phyloP scores from a whole-genome alignment of 2,113 vertebrate species.

The Trogon surrucura region DNA sequence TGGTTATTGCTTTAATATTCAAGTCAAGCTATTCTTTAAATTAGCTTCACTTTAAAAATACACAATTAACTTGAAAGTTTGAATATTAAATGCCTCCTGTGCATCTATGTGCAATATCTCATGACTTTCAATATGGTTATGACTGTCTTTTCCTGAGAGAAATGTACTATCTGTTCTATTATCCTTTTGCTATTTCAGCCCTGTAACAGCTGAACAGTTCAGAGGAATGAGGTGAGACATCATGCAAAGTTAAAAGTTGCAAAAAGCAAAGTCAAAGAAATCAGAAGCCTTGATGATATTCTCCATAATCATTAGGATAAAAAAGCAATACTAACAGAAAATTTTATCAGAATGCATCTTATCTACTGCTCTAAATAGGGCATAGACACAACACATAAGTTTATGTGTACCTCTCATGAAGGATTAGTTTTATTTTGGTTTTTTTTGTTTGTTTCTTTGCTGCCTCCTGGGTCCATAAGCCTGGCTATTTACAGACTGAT shows the following conservation, averaged over 20 bases:
- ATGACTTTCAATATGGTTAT: background rate
- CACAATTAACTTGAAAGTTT: background rate
- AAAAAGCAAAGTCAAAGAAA: background rate
- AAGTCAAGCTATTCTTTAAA: background rate
- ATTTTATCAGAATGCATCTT: background rate
- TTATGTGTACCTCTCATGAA: background rate
- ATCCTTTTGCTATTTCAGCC: background rate
- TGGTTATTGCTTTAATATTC: background rate
- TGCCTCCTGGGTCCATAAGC: background rate
- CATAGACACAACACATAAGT: background rate
- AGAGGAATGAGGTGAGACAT: background rate
- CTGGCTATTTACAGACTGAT: background rate
- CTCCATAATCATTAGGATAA: background rate
- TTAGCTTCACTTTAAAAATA: background rate
- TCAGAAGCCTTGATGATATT: background rate
- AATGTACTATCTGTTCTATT: background rate
- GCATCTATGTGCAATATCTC: background rate
- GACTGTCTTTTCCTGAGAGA: background rate
- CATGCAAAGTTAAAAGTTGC: background rate
- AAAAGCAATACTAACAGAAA: background rate
- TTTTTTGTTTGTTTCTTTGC: background rate
- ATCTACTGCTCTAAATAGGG: background rate
- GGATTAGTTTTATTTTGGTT: background rate
- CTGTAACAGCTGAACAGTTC: background rate
- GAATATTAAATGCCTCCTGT: background rate